Conservation (phyloP, 2,797 vertebrate genomes). For the Paramormyrops hopkinsi region DNA sequence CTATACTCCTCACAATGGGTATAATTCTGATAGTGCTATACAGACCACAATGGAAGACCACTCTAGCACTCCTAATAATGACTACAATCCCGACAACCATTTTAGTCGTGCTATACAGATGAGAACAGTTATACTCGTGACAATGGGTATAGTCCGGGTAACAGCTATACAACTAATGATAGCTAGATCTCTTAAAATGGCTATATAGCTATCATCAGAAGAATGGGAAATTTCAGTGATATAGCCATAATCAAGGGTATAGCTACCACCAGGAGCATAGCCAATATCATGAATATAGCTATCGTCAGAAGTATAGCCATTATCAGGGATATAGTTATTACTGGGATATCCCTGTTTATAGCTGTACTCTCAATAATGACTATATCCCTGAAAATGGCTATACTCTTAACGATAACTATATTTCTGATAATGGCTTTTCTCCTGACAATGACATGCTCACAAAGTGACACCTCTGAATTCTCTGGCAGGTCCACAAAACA, state of each 20-base stretch:
- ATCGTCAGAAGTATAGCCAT: background rate
- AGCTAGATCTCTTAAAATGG: background rate
- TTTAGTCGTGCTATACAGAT: background rate
- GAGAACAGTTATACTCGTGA: background rate
- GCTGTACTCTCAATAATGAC: background rate
- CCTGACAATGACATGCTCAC: background rate
- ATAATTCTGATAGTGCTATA: background rate
- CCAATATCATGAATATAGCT: background rate
- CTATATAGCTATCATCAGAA: background rate
- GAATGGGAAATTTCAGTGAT: background rate
- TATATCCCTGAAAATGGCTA: background rate
- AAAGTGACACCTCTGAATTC: slow-evolving; percentile 4
- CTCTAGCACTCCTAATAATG: background rate
- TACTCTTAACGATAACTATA: background rate
- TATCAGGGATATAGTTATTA: background rate
- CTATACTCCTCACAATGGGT: background rate
- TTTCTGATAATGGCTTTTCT: background rate
- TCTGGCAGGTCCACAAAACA: background rate
- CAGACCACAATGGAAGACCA: background rate
- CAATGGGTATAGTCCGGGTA: background rate
- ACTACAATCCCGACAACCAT: background rate
- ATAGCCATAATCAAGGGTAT: background rate
- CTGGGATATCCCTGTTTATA: background rate
- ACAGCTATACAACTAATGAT: background rate
- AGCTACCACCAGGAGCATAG: background rate